Percentiles rank a stretch among this genome's conserved stretches.
These are phyloP conservation scores for Eupeodes latifasciatus DNA, from an alignment of 2,888 invertebrate species.

Conservation along the genomic window DNA sequence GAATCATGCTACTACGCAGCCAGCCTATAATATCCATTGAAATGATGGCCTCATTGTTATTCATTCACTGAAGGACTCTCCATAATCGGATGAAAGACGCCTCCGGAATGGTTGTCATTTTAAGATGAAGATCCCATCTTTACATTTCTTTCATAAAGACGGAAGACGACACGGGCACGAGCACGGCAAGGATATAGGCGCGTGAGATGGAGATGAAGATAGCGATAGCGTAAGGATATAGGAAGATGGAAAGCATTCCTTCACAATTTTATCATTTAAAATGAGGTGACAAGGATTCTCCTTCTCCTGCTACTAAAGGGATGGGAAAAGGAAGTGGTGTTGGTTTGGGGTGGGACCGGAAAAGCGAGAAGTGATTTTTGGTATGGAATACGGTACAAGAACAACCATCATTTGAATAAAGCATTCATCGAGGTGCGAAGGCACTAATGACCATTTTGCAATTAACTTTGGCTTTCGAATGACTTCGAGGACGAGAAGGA, in stretches of 20 bases:
- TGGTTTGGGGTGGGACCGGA: not conserved
- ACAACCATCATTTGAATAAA: constrained; percentile 54
- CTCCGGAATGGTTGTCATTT: constrained; percentile 71
- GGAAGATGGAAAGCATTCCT: constrained; percentile 4
- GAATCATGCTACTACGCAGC: not conserved
- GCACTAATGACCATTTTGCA: constrained; percentile 73
- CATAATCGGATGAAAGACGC: constrained; percentile 74
- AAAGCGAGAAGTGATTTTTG: not conserved
- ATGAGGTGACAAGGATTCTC: constrained; percentile 45
- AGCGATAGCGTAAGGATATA: not conserved
- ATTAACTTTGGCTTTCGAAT: constrained; percentile 55
- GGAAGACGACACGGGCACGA: not conserved
- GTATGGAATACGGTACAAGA: not conserved
- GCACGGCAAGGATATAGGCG: constrained; percentile 1
- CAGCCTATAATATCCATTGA: constrained; percentile 29
- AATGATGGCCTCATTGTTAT: constrained; percentile 70
- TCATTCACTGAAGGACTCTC: constrained; percentile 69
- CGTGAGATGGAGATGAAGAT: constrained; percentile 39
- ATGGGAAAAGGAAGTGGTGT: not conserved
- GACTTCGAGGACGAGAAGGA: not conserved
- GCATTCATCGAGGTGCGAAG: constrained; percentile 63
- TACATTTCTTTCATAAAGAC: constrained; percentile 34
- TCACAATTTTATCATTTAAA: constrained; percentile 51
- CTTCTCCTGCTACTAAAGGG: too few species aligned
- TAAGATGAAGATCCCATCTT: constrained; percentile 71